phyloP scores from a whole-genome alignment of 2,888 invertebrate species.

The Tineola bisselliella region DNA sequence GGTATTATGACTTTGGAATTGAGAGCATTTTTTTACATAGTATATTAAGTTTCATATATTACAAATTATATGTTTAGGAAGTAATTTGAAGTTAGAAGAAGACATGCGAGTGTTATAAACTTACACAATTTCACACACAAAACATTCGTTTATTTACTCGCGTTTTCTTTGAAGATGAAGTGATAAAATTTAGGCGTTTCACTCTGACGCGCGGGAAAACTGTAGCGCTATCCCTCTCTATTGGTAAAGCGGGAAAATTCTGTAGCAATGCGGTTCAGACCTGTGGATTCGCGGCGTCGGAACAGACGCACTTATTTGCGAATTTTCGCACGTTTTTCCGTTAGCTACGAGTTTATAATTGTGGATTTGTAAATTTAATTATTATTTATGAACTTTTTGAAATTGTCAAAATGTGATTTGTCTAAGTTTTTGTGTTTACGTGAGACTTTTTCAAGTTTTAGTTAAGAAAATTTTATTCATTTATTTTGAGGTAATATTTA shows the following conservation, averaged over 20 bases:
- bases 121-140: neutral
- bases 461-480: too few species aligned
- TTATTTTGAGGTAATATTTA: too few species aligned
- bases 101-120: neutral
- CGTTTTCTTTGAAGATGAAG: neutral
- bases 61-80: too few species aligned
- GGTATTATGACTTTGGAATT: too few species aligned
- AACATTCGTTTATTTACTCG: neutral
- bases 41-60: too few species aligned
- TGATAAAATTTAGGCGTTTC: constrained; percentile 22
- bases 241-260: constrained; percentile 44
- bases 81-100: neutral
- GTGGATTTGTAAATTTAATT: neutral
- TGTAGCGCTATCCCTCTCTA: constrained; percentile 24
- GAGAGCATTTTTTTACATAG: too few species aligned
- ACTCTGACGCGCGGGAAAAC: constrained; percentile 21
- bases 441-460: neutral
- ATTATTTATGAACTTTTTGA: neutral
- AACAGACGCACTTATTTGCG: constrained; percentile 37
- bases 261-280: constrained; percentile 46
- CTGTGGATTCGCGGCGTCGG: constrained; percentile 51
- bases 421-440: neutral
- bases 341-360: neutral
- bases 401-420: neutral
- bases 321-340: constrained; percentile 15